Percentiles rank a stretch among this genome's conserved stretches.
phyloP scores from a whole-genome alignment of 2,797 vertebrate genomes.

The Lemur catta region DNA sequence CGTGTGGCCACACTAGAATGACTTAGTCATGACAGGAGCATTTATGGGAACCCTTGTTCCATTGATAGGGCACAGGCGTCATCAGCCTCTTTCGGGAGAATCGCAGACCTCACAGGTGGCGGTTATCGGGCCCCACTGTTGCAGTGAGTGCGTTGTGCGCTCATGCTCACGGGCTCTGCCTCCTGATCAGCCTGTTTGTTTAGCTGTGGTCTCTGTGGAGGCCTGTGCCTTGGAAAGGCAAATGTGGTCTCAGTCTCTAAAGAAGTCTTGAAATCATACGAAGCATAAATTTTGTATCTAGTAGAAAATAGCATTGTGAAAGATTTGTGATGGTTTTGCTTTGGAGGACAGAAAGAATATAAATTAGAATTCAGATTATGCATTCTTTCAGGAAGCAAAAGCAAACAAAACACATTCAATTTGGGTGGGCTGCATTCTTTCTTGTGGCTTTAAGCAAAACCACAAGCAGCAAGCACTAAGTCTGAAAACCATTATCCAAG shows the following conservation, averaged over 20 bases:
- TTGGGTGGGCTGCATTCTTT: not conserved
- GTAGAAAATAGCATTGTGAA: not conserved
- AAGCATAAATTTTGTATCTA: not conserved
- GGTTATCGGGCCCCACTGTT: fast-evolving
- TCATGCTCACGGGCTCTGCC: not conserved
- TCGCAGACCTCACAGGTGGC: not conserved
- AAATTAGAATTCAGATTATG: not conserved
- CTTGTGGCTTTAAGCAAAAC: not conserved
- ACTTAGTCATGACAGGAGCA: not conserved
- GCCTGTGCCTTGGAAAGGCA: not conserved
- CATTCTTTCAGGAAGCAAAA: not conserved
- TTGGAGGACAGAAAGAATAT: not conserved
- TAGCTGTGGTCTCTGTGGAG: not conserved
- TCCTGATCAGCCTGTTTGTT: not conserved
- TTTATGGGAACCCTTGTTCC: not conserved
- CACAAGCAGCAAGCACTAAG: not conserved
- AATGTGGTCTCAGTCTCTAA: not conserved
- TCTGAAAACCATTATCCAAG: not conserved
- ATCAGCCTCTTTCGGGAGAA: not conserved
- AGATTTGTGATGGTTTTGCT: not conserved
- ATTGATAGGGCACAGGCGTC: not conserved
- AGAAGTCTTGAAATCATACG: not conserved
- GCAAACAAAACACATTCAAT: not conserved
- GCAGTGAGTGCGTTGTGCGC: not conserved
- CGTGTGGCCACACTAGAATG: no score